Evolutionary conservation across 2,113 vertebrate species (phyloP).

Genomic region (Pionites leucogaster): DNA sequence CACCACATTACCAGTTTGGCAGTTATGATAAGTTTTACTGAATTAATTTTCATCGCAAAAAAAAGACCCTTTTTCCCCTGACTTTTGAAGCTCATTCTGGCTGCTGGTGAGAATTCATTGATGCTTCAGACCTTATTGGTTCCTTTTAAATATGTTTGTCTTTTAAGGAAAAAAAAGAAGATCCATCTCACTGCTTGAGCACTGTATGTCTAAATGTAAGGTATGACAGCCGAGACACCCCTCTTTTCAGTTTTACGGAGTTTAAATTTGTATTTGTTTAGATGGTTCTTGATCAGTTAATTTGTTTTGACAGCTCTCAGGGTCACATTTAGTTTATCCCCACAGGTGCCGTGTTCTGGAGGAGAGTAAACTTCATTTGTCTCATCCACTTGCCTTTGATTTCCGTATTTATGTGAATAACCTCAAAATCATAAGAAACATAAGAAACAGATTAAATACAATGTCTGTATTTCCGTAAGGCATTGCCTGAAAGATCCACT

Average conservation of each 20-base stretch:
- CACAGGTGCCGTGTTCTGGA: constrained; percentile 35
- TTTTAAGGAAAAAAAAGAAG: neutral
- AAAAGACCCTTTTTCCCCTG: neutral
- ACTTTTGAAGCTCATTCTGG: neutral
- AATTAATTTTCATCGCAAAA: constrained; percentile 31
- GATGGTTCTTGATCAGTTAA: constrained; percentile 22
- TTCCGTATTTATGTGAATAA: neutral
- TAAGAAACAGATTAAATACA: neutral
- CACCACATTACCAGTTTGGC: neutral
- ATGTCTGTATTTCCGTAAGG: neutral
- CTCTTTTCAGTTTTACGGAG: neutral
- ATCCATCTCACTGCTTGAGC: neutral
- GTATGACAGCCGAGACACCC: neutral
- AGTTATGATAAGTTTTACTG: neutral
- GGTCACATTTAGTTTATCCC: constrained; percentile 58
- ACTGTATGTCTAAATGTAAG: constrained; percentile 26
- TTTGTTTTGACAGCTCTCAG: constrained; percentile 45
- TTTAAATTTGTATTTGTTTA: constrained; percentile 5
- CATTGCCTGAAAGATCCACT: neutral
- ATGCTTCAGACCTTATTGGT: neutral
- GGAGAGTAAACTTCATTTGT: constrained; percentile 9
- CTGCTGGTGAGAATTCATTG: constrained; percentile 12
- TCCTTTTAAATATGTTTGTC: neutral
- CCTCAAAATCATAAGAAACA: neutral
- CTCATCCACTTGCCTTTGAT: constrained; percentile 24